Percentiles rank a stretch among this genome's conserved stretches.
phyloP scores from a whole-genome alignment of 1,140 invertebrate genomes.

The Procambarus virginalis region DNA sequence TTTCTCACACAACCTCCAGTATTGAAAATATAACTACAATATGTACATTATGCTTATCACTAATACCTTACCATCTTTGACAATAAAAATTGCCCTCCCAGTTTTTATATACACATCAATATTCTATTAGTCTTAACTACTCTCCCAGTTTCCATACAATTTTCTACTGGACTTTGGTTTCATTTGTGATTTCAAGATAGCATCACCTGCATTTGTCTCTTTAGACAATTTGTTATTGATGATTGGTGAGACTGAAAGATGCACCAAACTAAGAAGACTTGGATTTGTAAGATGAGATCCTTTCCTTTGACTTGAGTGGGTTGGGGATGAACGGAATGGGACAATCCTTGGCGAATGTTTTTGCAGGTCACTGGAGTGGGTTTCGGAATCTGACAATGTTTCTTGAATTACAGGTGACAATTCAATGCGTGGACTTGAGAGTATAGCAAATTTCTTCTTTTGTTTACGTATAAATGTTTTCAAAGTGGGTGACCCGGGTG shows the following conservation, averaged over 20 bases:
- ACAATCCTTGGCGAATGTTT: background rate
- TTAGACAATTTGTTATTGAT: background rate
- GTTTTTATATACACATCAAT: background rate
- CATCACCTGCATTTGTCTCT: background rate
- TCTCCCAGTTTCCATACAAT: background rate
- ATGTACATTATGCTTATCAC: too few species aligned
- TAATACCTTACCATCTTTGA: too few species aligned
- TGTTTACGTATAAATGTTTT: slow-evolving; percentile 58
- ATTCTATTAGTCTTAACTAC: background rate
- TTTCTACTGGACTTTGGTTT: slow-evolving; percentile 8
- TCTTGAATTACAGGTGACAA: slow-evolving; percentile 8
- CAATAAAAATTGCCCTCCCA: too few species aligned
- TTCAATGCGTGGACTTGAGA: slow-evolving; percentile 8
- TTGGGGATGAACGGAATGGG: background rate
- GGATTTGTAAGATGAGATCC: background rate
- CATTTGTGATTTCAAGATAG: background rate
- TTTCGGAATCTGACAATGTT: background rate
- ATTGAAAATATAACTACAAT: too few species aligned
- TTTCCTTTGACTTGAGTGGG: background rate
- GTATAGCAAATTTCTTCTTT: slow-evolving; percentile 26
- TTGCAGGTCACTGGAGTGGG: background rate
- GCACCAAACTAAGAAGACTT: slow-evolving; percentile 27
- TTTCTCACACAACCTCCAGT: background rate
- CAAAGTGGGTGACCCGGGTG: slow-evolving; percentile 38
- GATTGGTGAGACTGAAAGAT: slow-evolving; percentile 41